Percentiles rank a stretch among this genome's conserved stretches.
These are phyloP conservation scores for Aegotheles bennettii DNA, from an alignment of 2,113 vertebrate species.

Conservation along the genomic window DNA sequence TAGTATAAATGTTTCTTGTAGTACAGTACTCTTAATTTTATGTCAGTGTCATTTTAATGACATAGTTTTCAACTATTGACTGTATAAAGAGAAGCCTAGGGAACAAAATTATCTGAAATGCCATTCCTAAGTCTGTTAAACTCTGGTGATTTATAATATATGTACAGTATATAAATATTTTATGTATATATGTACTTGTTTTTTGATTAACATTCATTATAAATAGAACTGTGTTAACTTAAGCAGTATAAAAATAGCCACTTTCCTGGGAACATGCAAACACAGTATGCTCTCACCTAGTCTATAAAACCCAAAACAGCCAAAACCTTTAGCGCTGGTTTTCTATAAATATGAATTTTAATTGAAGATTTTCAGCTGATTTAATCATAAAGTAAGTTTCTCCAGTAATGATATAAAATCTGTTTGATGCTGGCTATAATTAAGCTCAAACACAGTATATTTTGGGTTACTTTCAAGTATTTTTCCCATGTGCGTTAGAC, in stretches of 20 bases:
- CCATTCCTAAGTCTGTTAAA: conserved; percentile 32
- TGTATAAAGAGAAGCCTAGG: conserved; percentile 57
- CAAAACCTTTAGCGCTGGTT: conserved; percentile 57
- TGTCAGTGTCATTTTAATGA: background rate
- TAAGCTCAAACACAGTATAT: conserved; percentile 39
- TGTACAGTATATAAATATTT: conserved; percentile 74
- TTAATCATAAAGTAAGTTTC: conserved; percentile 49
- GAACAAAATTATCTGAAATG: conserved; percentile 30
- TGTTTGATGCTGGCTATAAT: conserved; percentile 35
- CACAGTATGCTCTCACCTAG: conserved; percentile 38
- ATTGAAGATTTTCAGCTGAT: conserved; percentile 53
- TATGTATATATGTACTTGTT: conserved; percentile 70
- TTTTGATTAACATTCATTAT: conserved; percentile 65
- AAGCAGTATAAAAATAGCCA: conserved; percentile 77
- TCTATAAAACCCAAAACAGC: conserved; percentile 45
- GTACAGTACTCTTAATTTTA: background rate
- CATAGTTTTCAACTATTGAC: conserved; percentile 22
- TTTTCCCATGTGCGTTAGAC: background rate
- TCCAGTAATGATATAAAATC: conserved; percentile 68
- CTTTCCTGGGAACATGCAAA: conserved; percentile 72
- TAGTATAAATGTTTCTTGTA: conserved; percentile 6
- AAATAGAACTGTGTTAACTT: conserved; percentile 70
- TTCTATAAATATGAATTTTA: conserved; percentile 70
- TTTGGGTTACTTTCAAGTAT: conserved; percentile 58
- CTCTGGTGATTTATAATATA: conserved; percentile 34